Base-by-base conservation (phyloP, 2,113 vertebrate species). In the Probosciger aterrimus region DNA sequence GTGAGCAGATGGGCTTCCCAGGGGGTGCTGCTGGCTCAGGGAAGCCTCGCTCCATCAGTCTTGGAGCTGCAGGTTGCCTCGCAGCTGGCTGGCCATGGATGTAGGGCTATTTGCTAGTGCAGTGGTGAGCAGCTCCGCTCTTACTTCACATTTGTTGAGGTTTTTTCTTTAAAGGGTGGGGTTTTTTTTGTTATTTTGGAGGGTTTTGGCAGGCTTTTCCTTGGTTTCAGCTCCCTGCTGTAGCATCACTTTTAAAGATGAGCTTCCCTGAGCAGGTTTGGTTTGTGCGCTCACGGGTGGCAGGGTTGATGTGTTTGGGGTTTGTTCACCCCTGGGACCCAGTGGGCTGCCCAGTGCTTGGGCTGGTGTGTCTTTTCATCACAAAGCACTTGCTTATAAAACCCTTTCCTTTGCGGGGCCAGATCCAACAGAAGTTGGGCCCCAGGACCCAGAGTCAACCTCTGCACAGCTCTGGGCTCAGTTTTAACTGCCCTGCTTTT, bases 371-470 rank as follows among this genome's bases (percentile, higher is more conserved):
- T 14, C 1, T 43, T 49, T 31, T 7, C 75, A 18, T 17, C 27
- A 12, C 63, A 37, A 63, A 27, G 49, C 19, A 18, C 25, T 46
- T 52, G 52, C 14, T 63, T 50, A 57, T 12, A 28, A 65, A 76
- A 5, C 1, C 18, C 17, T 20, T 5, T 17, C 41, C 31, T 35
- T 55, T 2, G 1, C 23, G 13, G 14, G 10, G 19, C 9, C 31
- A 22, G 16, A 18, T 52, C 59, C 50, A 15, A 5, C 23, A 35
- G 60, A 27, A 39, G 4, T 35, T 59, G 33, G n/a, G 23, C 80
- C 70, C 44, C 35, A 57, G 63, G 33, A 15, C 55, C 33, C 31
- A 0, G 47, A 12, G 49, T 4, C 44, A 35, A 4, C 24, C 69
- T 13, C 82, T 74, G 69, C 68, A 5, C 31, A 10, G 92, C 75